These are phyloP conservation scores for Myzus persicae DNA, from an alignment of 1,140 invertebrate genomes.

Conservation along the genomic window DNA sequence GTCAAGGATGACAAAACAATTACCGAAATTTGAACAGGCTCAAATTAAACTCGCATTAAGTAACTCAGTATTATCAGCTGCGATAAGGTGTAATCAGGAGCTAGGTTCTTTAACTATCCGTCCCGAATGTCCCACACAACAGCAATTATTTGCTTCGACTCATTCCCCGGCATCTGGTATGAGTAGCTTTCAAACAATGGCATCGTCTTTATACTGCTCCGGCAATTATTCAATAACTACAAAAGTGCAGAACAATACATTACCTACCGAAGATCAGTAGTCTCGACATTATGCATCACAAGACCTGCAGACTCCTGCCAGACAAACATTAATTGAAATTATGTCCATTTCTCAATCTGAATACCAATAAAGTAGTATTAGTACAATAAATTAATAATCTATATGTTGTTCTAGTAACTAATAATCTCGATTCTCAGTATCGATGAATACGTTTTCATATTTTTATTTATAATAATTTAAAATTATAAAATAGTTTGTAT, in stretches of 20 bases:
- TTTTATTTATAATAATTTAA: too few relatives aligned
- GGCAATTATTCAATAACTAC: slow-evolving; percentile 19
- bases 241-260: too few relatives aligned
- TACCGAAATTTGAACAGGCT: slow-evolving; percentile 43
- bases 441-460: too few relatives aligned
- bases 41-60: slow-evolving; percentile 37
- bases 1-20: slow-evolving; percentile 32
- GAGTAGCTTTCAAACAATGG: neutral
- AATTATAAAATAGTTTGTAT: too few relatives aligned
- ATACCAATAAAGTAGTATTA: too few relatives aligned
- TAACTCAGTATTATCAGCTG: neutral
- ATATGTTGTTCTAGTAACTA: too few relatives aligned
- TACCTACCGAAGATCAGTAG: neutral
- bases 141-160: slow-evolving; percentile 10
- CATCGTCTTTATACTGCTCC: neutral
- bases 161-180: neutral
- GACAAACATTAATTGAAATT: too few relatives aligned
- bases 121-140: slow-evolving; percentile 25
- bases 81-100: slow-evolving; percentile 29
- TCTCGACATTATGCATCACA: too few relatives aligned
- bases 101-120: neutral
- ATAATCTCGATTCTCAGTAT: too few relatives aligned
- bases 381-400: too few relatives aligned
- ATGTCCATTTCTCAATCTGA: too few relatives aligned
- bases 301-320: too few relatives aligned